Base-by-base conservation (phyloP, 1,140 invertebrate species). In the Penaeus indicus region DNA sequence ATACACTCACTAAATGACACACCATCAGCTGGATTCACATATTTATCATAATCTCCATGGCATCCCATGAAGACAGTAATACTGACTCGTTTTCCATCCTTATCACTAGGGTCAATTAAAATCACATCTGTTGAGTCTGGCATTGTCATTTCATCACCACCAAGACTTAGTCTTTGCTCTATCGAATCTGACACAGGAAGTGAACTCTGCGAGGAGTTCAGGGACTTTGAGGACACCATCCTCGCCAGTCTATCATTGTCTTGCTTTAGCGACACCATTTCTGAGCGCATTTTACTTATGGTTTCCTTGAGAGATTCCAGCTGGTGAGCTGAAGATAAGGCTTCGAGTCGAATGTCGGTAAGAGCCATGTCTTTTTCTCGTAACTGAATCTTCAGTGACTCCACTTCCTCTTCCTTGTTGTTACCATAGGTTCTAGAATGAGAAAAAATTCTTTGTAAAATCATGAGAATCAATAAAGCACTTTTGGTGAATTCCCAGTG, bases 241-340 rank as follows among this genome's bases (percentile, higher is more conserved):
- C 97, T 95, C 92, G 99, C 97, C 0, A 99, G 94, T 62, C 98
- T 94, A 92, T 99, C 97, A 93, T 99, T 99, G 92, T 99, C 99
- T 92, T 99, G 97, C 92, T 99, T 99, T 91, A 99, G 93, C 91
- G 96, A 97, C 91, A 97, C 93, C 97, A 99, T 99, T 94, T 99
- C 98, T 92, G 96, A 96, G 93, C 97, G 96, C 97, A 99, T 98
- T 93, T 98, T 98, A 91, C 96, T 97, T 92, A 99, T 97, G 64
- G 97, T 98, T 92, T 99, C 98, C 92, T 98, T 97, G 1, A 99
- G 94, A 89, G 97, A 98, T 93, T 99, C 98, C 63, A 99, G 94
- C 93, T 99, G 98, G 94, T 99, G 98, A 5, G 98, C 98, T 0
- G 97, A 98, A 90, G 97, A 98, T 19, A 99, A 93, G 4, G 98